These are phyloP conservation scores for Casuarius casuarius DNA, from an alignment of 2,113 vertebrate species.

Conservation along the genomic window DNA sequence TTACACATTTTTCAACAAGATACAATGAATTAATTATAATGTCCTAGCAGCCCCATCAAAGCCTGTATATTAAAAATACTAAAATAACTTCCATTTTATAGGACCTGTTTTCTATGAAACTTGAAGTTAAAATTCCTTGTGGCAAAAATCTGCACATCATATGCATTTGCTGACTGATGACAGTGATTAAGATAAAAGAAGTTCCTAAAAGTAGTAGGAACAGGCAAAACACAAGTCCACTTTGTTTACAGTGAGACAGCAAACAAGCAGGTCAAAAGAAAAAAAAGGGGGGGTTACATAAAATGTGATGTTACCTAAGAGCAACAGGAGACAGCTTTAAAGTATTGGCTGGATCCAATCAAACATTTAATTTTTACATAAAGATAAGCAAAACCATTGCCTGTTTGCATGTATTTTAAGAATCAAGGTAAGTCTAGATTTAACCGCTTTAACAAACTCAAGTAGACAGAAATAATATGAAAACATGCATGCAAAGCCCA, in stretches of 20 bases:
- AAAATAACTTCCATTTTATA: neutral
- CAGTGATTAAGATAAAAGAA: neutral
- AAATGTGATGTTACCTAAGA: neutral
- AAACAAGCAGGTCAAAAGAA: neutral
- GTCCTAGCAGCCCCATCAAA: neutral
- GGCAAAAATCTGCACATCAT: neutral
- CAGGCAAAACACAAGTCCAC: neutral
- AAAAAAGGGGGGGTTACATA: neutral
- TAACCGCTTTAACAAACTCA: neutral
- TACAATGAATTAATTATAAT: neutral
- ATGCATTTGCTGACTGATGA: neutral
- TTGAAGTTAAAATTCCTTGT: neutral
- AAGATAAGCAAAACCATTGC: neutral
- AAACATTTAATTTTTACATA: neutral
- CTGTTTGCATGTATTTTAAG: too few species aligned
- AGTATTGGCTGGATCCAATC: neutral
- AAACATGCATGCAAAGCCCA: neutral
- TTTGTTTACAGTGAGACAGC: neutral
- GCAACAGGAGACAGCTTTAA: neutral
- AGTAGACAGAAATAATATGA: neutral
- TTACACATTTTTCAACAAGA: neutral
- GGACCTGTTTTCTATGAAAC: neutral
- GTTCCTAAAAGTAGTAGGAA: neutral
- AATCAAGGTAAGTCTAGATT: neutral
- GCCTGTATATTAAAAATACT: neutral